Conservation (phyloP, 2,888 invertebrate species). For the Carterocephalus palaemon region DNA sequence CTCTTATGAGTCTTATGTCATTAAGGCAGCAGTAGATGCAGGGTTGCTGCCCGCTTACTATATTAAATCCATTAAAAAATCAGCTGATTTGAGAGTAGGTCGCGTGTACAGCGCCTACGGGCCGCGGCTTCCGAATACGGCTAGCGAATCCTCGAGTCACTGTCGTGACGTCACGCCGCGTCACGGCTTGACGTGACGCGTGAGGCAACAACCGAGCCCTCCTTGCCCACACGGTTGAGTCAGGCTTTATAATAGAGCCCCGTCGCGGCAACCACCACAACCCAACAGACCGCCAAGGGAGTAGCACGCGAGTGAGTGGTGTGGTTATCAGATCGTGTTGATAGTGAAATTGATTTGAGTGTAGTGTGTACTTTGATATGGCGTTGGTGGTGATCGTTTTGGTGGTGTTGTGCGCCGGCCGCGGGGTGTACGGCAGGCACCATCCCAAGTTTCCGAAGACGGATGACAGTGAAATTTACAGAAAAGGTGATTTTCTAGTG, state of each 20-base stretch:
- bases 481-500: slow-evolving; percentile 53
- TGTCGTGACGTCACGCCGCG: slow-evolving; percentile 42
- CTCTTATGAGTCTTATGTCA: no score
- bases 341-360: slow-evolving; percentile 35
- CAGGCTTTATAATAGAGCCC: slow-evolving; percentile 64
- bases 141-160: slow-evolving; percentile 20
- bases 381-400: slow-evolving; percentile 55
- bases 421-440: slow-evolving; percentile 48
- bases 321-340: slow-evolving; percentile 28
- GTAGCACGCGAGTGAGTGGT: slow-evolving; percentile 48
- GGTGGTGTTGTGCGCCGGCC: slow-evolving; percentile 46
- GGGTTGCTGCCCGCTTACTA: no score
- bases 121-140: slow-evolving; percentile 16
- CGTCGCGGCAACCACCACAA: slow-evolving; percentile 50
- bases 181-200: slow-evolving; percentile 35
- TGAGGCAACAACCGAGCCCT: slow-evolving; percentile 49
- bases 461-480: slow-evolving; percentile 40
- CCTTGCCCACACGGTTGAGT: slow-evolving; percentile 45
- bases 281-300: slow-evolving; percentile 52
- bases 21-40: no score
- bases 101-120: no score
- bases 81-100: no score
- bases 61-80: no score
- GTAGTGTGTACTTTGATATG: slow-evolving; percentile 45
- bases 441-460: slow-evolving; percentile 59